Evolutionary conservation across 2,888 invertebrate genomes (phyloP), one percentile per base, ranked within the genome.

Genomic region (Mythimna ferrago): DNA sequence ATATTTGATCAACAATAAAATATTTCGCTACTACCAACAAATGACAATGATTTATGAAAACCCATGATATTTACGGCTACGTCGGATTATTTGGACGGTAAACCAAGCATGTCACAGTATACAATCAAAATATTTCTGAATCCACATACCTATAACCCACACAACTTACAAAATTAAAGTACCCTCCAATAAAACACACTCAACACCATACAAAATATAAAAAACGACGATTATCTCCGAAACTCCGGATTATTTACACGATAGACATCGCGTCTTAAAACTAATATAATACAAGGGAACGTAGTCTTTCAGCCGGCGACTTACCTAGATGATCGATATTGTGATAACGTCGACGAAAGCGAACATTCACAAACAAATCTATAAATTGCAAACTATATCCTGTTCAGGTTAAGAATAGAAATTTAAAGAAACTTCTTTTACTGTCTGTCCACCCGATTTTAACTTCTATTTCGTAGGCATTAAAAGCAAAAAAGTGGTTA

Each of bases 241-340:
- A 94, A 93, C 94, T 93, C 94, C 90, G 93, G 93, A 94, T 93
- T 92, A 93, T 93, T 92, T 48, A 75, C 80, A 81, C 86, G 81
- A 83, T 81, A 73, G 67, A 80, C 72, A 76, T 87, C 87, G 87
- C 83, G 78, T 82, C 87, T 90, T 90, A 91, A 64, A 80, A 62
- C 86, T 92, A 92, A 62, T 92, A 91, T 92, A 88, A 89, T 92
- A 93, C 91, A 92, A 74, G 82, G 81, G 83, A 84, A 88, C 86
- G 86, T 87, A 86, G 86, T 89, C 89, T 87, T 86, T 82, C 77
- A 80, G 82, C 84, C 81, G 66, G 76, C 74, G 74, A 75, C 80
- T 72, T 64, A 71, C 71, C 72, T 77, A 76, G 56, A 74, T 73
- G 72, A 68, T 75, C 80, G 78, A 76, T 79, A 63, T 72, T 65